Evolutionary conservation across 2,113 vertebrate species (phyloP).

Genomic region (Python bivittatus): DNA sequence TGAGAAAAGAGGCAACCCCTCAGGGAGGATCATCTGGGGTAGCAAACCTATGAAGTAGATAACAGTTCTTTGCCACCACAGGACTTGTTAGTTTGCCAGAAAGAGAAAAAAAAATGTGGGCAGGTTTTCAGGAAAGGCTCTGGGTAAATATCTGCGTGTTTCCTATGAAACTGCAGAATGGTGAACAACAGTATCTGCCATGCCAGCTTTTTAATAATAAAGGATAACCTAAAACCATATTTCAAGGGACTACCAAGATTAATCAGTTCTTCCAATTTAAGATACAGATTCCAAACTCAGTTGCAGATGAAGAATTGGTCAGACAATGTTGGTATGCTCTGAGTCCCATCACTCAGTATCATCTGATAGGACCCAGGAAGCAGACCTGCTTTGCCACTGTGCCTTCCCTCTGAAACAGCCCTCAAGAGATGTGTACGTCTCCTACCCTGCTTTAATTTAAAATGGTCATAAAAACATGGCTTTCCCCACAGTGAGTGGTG

Average conservation of each 20-base stretch:
- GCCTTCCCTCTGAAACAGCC: too few relatives aligned
- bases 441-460: too few relatives aligned
- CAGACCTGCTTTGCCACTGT: too few relatives aligned
- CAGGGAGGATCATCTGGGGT: neutral
- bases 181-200: neutral
- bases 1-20: neutral
- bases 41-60: constrained; percentile 17
- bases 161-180: neutral
- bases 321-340: too few relatives aligned
- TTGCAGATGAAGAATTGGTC: too few relatives aligned
- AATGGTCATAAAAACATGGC: too few relatives aligned
- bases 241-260: neutral
- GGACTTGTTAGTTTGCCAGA: neutral
- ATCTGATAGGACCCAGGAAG: too few relatives aligned
- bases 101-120: neutral
- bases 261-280: neutral
- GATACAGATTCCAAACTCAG: too few relatives aligned
- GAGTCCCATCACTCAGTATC: too few relatives aligned
- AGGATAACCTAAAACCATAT: neutral
- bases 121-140: neutral
- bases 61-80: constrained; percentile 9
- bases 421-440: too few relatives aligned
- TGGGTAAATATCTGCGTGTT: neutral
- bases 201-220: neutral
- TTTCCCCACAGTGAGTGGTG: too few relatives aligned